These are phyloP conservation scores for Montipora capitata DNA, from an alignment of 92 coral and sea anemone genomes.

Conservation along the genomic window DNA sequence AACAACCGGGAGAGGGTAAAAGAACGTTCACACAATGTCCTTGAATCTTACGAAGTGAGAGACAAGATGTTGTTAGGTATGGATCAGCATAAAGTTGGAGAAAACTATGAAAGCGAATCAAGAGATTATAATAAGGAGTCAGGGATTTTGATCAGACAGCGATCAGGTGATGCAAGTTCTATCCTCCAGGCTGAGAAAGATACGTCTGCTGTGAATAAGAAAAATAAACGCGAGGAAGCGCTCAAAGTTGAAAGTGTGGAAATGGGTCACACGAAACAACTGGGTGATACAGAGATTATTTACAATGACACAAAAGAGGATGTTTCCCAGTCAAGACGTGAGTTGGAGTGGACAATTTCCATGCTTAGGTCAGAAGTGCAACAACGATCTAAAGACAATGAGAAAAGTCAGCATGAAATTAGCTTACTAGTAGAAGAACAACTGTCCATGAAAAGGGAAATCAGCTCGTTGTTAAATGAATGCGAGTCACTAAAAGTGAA, in stretches of 20 bases:
- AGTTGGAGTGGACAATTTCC: slow-evolving; percentile 46
- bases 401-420: slow-evolving; percentile 25
- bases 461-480: slow-evolving; percentile 15
- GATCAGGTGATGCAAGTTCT: not conserved
- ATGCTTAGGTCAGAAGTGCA: slow-evolving; percentile 30
- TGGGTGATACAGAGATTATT: not conserved
- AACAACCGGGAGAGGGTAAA: not conserved
- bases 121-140: not conserved
- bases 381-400: slow-evolving; percentile 30
- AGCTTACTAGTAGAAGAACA: slow-evolving; percentile 26
- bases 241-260: not conserved
- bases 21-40: not conserved
- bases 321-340: slow-evolving; percentile 14
- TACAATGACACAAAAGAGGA: not conserved
- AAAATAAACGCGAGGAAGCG: not conserved
- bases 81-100: too few relatives aligned
- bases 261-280: not conserved
- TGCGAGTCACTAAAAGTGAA: slow-evolving; percentile 40
- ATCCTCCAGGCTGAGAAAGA: not conserved
- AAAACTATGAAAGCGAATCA: not conserved
- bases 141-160: not conserved
- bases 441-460: slow-evolving; percentile 48
- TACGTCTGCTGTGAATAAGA: too few relatives aligned
- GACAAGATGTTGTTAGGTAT: not conserved
- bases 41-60: not conserved